phyloP scores from a whole-genome alignment of 2,113 vertebrate genomes.

The Syngnathus typhle region DNA sequence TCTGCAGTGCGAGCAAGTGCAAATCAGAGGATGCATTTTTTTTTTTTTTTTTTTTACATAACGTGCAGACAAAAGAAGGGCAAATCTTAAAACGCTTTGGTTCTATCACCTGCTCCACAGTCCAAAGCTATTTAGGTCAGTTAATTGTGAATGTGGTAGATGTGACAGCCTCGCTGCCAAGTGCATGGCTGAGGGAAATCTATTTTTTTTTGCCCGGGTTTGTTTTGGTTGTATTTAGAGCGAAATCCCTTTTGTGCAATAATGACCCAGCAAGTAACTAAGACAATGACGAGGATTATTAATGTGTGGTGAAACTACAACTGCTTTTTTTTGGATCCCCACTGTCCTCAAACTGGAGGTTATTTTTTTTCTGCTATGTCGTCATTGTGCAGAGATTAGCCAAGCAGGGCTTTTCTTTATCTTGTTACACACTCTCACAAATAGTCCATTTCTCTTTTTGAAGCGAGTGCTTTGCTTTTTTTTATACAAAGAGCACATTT shows the following conservation, averaged over 20 bases:
- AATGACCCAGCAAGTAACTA: not conserved
- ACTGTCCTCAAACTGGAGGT: not conserved
- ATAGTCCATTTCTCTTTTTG: not conserved
- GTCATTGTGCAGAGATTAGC: not conserved
- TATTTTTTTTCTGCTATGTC: not conserved
- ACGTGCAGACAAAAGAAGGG: not conserved
- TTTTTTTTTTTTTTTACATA: not conserved
- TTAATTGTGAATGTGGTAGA: not conserved
- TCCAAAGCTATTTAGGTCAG: slow-evolving; percentile 1
- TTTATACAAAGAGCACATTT: not conserved
- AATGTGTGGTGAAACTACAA: not conserved
- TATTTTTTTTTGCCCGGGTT: not conserved
- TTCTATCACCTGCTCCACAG: not conserved
- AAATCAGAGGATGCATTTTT: not conserved
- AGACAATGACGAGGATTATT: not conserved
- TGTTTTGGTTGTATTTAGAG: slow-evolving; percentile 2
- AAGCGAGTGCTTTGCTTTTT: not conserved
- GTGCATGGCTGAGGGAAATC: not conserved
- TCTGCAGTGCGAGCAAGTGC: not conserved
- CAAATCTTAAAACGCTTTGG: not conserved
- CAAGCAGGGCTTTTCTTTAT: not conserved
- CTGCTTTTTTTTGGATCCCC: not conserved
- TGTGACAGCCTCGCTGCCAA: slow-evolving; percentile 1
- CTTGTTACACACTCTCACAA: not conserved
- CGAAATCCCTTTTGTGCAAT: not conserved